Evolutionary conservation across 1,140 invertebrate species (phyloP).

Genomic region (Orussus abietinus): DNA sequence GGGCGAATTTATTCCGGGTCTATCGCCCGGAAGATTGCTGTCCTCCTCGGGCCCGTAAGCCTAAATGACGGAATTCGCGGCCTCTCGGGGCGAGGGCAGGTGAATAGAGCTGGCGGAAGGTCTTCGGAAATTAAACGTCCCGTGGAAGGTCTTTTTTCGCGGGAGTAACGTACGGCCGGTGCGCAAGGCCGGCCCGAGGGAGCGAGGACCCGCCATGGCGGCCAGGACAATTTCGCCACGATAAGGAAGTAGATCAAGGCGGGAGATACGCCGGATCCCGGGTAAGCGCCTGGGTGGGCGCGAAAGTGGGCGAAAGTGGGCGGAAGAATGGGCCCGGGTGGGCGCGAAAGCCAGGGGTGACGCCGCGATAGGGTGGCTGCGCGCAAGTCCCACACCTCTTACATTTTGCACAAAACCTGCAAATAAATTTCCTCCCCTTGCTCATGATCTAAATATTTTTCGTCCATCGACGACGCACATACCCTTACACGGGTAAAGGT

Average conservation of each 20-base stretch:
- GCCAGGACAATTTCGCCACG: constrained; percentile 40
- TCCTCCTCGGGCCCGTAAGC: no score
- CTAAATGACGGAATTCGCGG: constrained; percentile 48
- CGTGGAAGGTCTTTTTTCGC: constrained; percentile 44
- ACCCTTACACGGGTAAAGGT: no score
- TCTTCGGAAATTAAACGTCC: constrained; percentile 55
- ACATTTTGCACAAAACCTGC: no score
- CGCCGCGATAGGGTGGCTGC: constrained; percentile 2
- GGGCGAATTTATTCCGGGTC: constrained; percentile 7
- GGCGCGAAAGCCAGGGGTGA: no score
- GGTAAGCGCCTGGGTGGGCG: not conserved
- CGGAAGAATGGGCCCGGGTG: no score
- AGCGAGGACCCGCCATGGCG: constrained; percentile 27
- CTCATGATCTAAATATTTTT: no score
- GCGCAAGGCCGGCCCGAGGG: constrained; percentile 11
- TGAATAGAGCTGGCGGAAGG: constrained; percentile 52
- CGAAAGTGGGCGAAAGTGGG: not conserved
- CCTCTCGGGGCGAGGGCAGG: constrained; percentile 22
- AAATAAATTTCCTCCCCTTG: no score
- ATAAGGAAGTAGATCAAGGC: constrained; percentile 42
- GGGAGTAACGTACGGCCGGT: constrained; percentile 44
- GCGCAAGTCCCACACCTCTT: no score
- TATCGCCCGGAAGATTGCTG: constrained; percentile 23
- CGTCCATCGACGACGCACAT: no score
- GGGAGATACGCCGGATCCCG: constrained; percentile 26